phyloP scores from a whole-genome alignment of 2,113 vertebrate species.

The Geococcyx californianus region DNA sequence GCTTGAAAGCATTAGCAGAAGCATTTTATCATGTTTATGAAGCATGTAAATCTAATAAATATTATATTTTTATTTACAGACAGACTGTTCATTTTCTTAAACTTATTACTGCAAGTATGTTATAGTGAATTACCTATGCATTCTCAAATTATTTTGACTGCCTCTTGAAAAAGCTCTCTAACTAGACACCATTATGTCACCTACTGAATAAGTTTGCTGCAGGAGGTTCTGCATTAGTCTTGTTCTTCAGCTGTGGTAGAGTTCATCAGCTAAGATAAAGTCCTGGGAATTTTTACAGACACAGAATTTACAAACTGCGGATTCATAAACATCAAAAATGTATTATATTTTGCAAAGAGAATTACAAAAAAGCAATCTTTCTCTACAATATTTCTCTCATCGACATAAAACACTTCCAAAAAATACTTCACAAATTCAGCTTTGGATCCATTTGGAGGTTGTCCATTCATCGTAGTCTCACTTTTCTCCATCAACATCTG shows the following conservation, averaged over 20 bases:
- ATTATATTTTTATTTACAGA: neutral
- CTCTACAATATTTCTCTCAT: neutral
- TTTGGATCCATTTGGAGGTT: neutral
- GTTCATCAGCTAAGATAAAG: neutral
- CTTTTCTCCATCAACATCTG: neutral
- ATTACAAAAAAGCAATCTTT: neutral
- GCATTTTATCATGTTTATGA: neutral
- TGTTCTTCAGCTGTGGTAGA: neutral
- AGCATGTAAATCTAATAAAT: conserved; percentile 3
- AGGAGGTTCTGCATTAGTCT: neutral
- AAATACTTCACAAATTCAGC: neutral
- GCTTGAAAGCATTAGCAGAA: neutral
- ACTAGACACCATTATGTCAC: neutral
- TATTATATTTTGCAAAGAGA: neutral
- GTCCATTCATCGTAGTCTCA: neutral
- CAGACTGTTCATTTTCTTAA: neutral
- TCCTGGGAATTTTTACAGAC: neutral
- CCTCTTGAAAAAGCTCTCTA: neutral
- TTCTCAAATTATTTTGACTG: neutral
- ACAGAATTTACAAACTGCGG: neutral
- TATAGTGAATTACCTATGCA: neutral
- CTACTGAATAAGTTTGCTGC: neutral
- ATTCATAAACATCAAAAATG: neutral
- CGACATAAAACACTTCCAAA: neutral
- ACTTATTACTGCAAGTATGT: neutral